phyloP scores from a whole-genome alignment of 2,797 vertebrate genomes.

The Hybognathus amarus region DNA sequence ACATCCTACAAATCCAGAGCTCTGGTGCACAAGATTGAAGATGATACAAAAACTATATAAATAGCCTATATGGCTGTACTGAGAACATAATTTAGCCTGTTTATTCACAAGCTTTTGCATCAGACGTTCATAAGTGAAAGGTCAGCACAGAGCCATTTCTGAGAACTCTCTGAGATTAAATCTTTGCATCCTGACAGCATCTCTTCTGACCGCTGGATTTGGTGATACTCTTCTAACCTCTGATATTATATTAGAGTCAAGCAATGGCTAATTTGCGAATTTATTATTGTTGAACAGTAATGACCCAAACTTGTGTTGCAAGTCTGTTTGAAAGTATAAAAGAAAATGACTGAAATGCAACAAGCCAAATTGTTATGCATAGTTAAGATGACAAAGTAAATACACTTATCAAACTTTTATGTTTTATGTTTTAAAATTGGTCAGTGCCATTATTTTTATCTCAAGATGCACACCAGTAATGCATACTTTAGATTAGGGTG shows the following conservation, averaged over 20 bases:
- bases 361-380: neutral
- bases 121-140: neutral
- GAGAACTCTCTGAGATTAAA: constrained; percentile 49
- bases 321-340: neutral
- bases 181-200: constrained; percentile 33
- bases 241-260: constrained; percentile 25
- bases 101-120: constrained; percentile 16
- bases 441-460: too few species aligned
- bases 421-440: too few species aligned
- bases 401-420: neutral
- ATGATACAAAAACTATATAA: neutral
- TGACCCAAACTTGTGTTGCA: neutral
- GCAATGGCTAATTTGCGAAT: neutral
- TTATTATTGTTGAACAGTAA: neutral
- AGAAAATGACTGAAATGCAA: neutral
- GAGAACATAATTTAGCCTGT: neutral
- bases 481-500: too few species aligned
- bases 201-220: constrained; percentile 19
- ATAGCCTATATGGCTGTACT: neutral
- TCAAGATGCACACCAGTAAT: too few species aligned
- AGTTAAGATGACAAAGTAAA: neutral
- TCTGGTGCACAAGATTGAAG: neutral
- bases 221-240: constrained; percentile 33
- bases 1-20: neutral
- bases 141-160: constrained; percentile 15